These are phyloP conservation scores for Harpegnathos saltator DNA, from an alignment of 1,140 invertebrate species.

Conservation along the genomic window DNA sequence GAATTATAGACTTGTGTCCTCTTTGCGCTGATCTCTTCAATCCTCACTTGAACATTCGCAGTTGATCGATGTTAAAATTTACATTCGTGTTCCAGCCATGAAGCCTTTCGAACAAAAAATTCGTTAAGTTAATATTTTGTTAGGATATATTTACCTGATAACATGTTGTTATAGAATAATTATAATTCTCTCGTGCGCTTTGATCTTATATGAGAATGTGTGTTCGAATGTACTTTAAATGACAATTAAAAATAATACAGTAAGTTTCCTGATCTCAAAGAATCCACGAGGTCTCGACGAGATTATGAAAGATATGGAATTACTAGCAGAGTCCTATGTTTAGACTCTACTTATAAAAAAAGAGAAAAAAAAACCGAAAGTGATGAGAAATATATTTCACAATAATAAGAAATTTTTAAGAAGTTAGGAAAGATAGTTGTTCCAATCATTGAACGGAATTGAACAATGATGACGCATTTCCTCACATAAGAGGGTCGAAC, in stretches of 20 bases:
- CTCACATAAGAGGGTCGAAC: not conserved
- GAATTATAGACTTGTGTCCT: not conserved
- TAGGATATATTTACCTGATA: not conserved
- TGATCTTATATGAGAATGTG: not conserved
- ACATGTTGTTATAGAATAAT: too few species aligned
- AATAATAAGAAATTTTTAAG: conserved; percentile 9
- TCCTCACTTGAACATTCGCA: not conserved
- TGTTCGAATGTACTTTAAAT: not conserved
- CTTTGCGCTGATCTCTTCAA: not conserved
- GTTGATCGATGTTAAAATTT: not conserved
- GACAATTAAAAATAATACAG: conserved; percentile 3
- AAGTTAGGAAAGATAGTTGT: not conserved
- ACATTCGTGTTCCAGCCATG: not conserved
- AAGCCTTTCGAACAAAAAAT: conserved; percentile 10
- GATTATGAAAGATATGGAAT: too few species aligned
- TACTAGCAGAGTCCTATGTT: not conserved
- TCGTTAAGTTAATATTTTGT: conserved; percentile 16
- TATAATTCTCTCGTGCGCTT: not conserved
- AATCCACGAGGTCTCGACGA: too few species aligned
- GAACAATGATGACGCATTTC: not conserved
- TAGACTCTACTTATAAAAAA: not conserved
- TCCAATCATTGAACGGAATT: not conserved
- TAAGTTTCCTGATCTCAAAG: too few species aligned
- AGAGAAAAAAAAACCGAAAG: not conserved
- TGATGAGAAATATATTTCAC: not conserved